phyloP scores from a whole-genome alignment of 2,797 vertebrate species.

The Characodon lateralis region DNA sequence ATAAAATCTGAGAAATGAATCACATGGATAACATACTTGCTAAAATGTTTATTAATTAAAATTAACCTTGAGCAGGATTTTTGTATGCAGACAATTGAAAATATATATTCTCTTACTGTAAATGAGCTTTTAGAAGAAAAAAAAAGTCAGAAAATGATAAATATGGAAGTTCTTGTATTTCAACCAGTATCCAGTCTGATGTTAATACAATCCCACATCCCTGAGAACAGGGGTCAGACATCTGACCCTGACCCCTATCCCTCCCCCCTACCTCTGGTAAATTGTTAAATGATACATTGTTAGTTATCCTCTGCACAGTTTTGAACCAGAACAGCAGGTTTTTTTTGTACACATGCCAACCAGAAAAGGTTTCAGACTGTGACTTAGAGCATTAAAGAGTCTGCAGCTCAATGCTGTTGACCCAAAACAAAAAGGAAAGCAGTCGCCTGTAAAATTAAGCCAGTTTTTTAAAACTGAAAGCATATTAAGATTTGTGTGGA shows the following conservation, averaged over 20 bases:
- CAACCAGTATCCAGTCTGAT: background rate
- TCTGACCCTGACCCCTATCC: background rate
- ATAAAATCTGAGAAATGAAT: background rate
- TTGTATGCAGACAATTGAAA: background rate
- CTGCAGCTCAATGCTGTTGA: background rate
- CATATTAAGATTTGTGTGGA: background rate
- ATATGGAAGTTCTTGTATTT: background rate
- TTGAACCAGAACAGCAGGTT: background rate
- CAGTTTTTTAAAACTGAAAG: background rate
- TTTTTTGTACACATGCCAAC: background rate
- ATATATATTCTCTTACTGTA: background rate
- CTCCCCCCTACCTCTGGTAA: no score
- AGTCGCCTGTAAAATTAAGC: background rate
- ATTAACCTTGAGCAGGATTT: background rate
- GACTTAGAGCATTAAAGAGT: background rate
- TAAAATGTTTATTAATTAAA: background rate
- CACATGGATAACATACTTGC: background rate
- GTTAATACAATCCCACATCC: background rate
- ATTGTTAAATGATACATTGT: no score
- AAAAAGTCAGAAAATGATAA: background rate
- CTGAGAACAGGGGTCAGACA: background rate
- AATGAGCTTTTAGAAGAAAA: background rate
- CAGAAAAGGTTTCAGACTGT: background rate
- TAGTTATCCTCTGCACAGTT: background rate
- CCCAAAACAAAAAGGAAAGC: background rate